Base-by-base conservation (phyloP, 53 echinoderm and acorn worm species). In the Stichopus horrens region DNA sequence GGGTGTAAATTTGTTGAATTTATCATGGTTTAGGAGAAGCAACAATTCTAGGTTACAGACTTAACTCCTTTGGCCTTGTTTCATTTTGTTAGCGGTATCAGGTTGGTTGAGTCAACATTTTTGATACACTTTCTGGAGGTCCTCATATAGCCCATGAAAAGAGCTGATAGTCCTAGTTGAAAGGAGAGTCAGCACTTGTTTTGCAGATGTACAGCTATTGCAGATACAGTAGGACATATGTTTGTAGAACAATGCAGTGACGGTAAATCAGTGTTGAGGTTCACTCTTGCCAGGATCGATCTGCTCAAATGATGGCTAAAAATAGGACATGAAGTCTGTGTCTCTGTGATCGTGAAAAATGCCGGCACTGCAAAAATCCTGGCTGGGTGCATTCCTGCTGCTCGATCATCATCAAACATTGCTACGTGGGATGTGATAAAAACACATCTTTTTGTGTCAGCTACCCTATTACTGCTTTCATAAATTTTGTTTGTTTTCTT, bases 181-280 rank as follows among this genome's bases (percentile, higher is more conserved):
- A 76, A 76, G 19, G 19, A 23, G 23, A 76, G 76, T 76, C 76
- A 76, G 37, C 23, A 76, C 76, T 0, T 76, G 76, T 76, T 76
- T 23, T 76, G 76, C 76, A 76, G 76, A 76, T 76, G 53, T 23
- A 76, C 76, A 76, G 76, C 6, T 23, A 76, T 76, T 76, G 23
- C 21, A 76, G 23, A 20, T 76, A 76, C 11, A 23, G 23, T 76
- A 23, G 76, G 21, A 76, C 76, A 20, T 76, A 37, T 37, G 37
- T 76, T 76, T 21, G 76, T 76, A 23, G 76, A 76, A 76, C 76
- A 76, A 76, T 76, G 76, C 76, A 76, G 76, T 76, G 76, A 76
- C 76, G 23, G 19, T 23, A 76, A 76, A 9, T 76, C 76, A 6
- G 7, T 76, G 76, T 76, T 76, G 19, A 76, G 76, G 76, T 21